Base-by-base conservation (phyloP, 2,113 vertebrate genomes). In the Corythornis madagascariensis region DNA sequence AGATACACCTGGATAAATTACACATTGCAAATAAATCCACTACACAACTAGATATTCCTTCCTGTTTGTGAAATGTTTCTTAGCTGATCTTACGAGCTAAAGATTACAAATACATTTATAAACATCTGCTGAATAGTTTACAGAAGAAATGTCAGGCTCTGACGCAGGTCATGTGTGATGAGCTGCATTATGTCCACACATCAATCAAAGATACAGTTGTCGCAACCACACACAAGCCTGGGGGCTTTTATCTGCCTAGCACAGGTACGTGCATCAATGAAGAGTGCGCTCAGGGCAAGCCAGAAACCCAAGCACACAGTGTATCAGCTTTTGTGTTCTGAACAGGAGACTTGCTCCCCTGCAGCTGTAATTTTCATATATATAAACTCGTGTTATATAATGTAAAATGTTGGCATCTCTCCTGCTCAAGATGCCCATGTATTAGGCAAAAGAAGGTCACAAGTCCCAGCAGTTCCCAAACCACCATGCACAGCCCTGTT, bases 61-160 rank as follows among this genome's bases (percentile, higher is more conserved):
- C 95, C 91, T 94, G 95, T 96, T 96, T 96, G 92, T 72, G 71
- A 90, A 64, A 90, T 18, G 28, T 45, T 92, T 63, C 81, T 87
- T 57, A 87, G 84, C 86, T 92, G 87, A 90, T 59, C 84, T 91
- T 93, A 90, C 74, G 78, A 79, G 75, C 75, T 92, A 56, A 65
- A 89, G 91, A 91, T 77, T 82, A 74, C 75, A 87, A 92, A 93
- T 63, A 80, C n/a, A 31, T 93, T 74, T 95, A 83, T 74, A 93
- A 96, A 95, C 94, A 96, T 93, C 72, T 91, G 56, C 74, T 66
- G 75, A 29, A 74, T 3, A 71, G 95, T 94, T 96, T 95, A 96
- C 74, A 92, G 86, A 94, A 89, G 84, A 95, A 95, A 91, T 72
- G 82, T 92, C 95, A 85, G 84, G 78, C 91, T 91, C 33, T 95